These are phyloP conservation scores for Scolopax rusticola DNA, from an alignment of 2,797 vertebrate species.

Conservation along the genomic window DNA sequence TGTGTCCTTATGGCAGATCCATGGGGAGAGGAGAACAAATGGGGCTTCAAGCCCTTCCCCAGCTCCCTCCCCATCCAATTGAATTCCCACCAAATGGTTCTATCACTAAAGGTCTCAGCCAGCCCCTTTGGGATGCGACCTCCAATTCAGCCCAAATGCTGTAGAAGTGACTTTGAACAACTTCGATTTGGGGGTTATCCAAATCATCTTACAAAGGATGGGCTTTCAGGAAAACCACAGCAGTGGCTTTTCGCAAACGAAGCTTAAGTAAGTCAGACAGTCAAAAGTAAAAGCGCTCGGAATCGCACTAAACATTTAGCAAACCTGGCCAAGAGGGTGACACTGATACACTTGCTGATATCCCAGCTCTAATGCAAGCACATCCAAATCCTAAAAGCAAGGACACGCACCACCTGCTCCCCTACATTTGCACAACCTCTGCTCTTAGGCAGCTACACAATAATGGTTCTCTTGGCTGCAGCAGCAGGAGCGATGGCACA, in stretches of 20 bases:
- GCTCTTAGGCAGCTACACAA: not conserved
- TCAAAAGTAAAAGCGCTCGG: not conserved
- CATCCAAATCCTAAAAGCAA: not conserved
- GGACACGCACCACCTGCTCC: not conserved
- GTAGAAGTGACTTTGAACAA: not conserved
- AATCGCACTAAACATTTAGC: not conserved
- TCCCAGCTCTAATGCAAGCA: not conserved
- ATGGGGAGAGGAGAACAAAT: too few species aligned
- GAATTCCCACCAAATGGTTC: not conserved
- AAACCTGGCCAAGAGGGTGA: not conserved
- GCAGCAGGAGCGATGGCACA: not conserved
- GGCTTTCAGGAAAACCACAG: not conserved
- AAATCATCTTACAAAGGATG: not conserved
- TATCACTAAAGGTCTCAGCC: accelerated
- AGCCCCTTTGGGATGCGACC: not conserved
- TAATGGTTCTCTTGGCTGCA: not conserved
- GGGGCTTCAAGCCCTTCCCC: not conserved
- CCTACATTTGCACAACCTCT: not conserved
- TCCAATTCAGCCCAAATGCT: not conserved
- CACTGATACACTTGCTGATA: not conserved
- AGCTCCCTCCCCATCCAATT: not conserved
- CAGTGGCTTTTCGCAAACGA: not conserved
- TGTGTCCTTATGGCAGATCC: accelerated
- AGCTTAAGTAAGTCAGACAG: not conserved
- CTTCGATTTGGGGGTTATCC: not conserved